phyloP scores from a whole-genome alignment of 2,113 vertebrate species.

The Aphelocoma coerulescens region DNA sequence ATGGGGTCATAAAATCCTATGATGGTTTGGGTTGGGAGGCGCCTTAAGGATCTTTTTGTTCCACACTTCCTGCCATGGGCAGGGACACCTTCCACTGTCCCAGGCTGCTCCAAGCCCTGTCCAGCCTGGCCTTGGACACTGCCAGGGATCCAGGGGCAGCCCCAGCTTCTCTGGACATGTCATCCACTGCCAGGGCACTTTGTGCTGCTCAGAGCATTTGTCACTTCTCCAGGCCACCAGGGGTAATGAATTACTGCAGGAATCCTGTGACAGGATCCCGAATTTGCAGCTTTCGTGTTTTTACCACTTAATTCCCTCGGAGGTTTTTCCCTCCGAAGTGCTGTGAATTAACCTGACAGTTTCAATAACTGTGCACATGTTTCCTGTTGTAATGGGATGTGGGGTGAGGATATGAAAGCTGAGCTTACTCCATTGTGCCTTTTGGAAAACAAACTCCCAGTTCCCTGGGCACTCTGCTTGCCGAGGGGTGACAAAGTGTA shows the following conservation, averaged over 20 bases:
- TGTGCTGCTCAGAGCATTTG: background rate
- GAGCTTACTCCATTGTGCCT: background rate
- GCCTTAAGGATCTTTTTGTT: background rate
- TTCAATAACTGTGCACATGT: background rate
- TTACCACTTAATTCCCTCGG: background rate
- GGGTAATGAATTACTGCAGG: background rate
- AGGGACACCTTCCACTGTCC: background rate
- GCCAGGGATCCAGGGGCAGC: background rate
- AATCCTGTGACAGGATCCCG: background rate
- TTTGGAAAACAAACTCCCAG: background rate
- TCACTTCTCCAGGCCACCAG: background rate
- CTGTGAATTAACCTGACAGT: background rate
- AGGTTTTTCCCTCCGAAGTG: background rate
- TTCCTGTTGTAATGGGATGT: background rate
- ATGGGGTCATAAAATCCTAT: rapidly evolving
- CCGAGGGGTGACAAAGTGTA: background rate
- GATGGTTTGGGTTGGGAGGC: background rate
- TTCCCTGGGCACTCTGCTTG: background rate
- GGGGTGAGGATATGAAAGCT: background rate
- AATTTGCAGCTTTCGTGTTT: background rate
- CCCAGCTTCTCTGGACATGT: rapidly evolving
- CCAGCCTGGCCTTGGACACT: background rate
- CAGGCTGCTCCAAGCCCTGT: background rate
- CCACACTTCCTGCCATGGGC: background rate
- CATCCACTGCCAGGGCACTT: rapidly evolving